These are phyloP conservation scores for Zaprionus lineosus DNA, from an alignment of 2,888 invertebrate genomes.

Conservation along the genomic window DNA sequence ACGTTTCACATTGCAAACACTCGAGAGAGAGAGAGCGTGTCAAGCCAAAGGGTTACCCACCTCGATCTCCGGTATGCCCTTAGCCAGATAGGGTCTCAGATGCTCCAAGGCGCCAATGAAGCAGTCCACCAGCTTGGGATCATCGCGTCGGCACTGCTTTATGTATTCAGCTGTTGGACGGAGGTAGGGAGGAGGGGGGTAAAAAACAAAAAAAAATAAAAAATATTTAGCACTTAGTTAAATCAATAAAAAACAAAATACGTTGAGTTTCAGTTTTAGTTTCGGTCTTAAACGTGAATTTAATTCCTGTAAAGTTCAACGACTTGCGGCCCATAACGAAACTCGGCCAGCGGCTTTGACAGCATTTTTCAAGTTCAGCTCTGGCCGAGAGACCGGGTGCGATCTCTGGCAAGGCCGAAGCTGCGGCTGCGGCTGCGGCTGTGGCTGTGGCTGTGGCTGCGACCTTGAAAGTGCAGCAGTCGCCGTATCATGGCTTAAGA, in stretches of 20 bases:
- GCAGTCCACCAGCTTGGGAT: conserved; percentile 85
- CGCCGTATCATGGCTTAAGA: conserved; percentile 23
- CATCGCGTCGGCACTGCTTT: conserved; percentile 86
- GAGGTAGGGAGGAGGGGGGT: neutral
- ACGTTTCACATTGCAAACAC: too few species aligned
- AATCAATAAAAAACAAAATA: conserved; percentile 33
- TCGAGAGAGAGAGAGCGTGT: too few species aligned
- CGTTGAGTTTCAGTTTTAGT: neutral
- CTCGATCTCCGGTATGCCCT: conserved; percentile 87
- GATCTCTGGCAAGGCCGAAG: conserved; percentile 39
- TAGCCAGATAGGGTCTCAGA: conserved; percentile 85
- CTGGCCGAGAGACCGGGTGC: conserved; percentile 37
- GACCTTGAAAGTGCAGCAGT: conserved; percentile 38
- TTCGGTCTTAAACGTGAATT: too few species aligned
- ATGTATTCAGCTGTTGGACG: conserved; percentile 83
- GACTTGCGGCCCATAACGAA: conserved; percentile 38
- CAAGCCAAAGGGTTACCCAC: conserved; percentile 59
- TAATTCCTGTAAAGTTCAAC: conserved; percentile 60
- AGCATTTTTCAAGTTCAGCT: conserved; percentile 27
- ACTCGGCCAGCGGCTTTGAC: conserved; percentile 21
- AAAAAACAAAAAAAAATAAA: conserved; percentile 12
- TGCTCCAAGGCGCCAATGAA: conserved; percentile 85
- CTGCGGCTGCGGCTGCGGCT: neutral
- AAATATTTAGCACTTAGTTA: conserved; percentile 28
- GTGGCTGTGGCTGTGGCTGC: neutral